These are phyloP conservation scores for Liparis tanakae DNA, from an alignment of 2,797 vertebrate genomes.

Conservation along the genomic window DNA sequence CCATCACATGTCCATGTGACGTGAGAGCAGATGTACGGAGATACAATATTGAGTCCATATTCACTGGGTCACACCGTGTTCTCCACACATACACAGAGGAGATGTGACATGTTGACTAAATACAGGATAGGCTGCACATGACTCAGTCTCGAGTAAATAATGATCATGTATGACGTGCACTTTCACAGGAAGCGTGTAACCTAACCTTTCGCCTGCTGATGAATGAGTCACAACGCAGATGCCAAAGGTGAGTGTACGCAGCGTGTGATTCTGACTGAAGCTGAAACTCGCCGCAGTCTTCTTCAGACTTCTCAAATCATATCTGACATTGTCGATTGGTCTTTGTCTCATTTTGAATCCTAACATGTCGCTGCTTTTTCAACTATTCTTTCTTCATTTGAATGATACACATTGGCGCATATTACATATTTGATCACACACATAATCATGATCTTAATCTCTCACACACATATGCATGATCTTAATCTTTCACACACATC, in stretches of 20 bases:
- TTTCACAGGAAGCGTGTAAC: slow-evolving; percentile 55
- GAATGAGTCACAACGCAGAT: slow-evolving; percentile 65
- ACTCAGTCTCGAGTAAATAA: slow-evolving; percentile 62
- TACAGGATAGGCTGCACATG: slow-evolving; percentile 60
- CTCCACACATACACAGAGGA: slow-evolving; percentile 52
- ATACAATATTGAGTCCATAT: slow-evolving; percentile 36
- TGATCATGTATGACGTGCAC: slow-evolving; percentile 67
- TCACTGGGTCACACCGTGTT: slow-evolving; percentile 37
- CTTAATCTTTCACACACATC: neutral
- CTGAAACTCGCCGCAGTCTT: neutral
- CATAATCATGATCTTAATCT: slow-evolving; percentile 2
- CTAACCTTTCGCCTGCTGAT: slow-evolving; percentile 66
- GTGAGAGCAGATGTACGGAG: slow-evolving; percentile 21
- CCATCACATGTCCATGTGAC: neutral
- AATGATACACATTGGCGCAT: neutral
- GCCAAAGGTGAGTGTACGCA: slow-evolving; percentile 52
- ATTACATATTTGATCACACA: neutral
- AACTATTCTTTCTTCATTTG: neutral
- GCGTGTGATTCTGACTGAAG: slow-evolving; percentile 14
- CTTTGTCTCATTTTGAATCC: neutral
- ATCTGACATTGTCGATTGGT: neutral
- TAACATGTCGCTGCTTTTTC: neutral
- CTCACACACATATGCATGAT: slow-evolving; percentile 7
- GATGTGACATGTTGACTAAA: slow-evolving; percentile 76
- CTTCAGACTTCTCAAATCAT: neutral